These are phyloP conservation scores for Psilopogon haemacephalus DNA, from an alignment of 2,113 vertebrate species.

Conservation along the genomic window DNA sequence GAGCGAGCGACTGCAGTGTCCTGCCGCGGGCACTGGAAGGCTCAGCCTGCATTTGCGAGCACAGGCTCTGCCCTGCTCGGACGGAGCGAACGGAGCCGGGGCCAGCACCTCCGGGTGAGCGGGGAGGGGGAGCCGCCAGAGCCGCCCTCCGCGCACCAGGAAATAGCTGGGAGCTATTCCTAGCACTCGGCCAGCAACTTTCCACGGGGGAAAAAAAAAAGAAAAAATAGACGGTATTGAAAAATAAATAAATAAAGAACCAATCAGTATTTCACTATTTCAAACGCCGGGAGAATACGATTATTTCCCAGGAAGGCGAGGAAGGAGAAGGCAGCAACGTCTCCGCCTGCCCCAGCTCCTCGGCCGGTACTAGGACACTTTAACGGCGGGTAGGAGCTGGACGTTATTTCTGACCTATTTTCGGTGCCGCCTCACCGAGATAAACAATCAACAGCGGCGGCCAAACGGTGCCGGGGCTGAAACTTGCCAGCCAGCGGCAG, in stretches of 20 bases:
- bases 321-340: not conserved
- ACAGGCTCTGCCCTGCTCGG: not conserved
- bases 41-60: not conserved
- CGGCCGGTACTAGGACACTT: not conserved
- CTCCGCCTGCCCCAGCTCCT: not conserved
- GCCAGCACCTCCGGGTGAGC: not conserved
- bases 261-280: not conserved
- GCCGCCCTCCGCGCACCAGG: conserved; percentile 5
- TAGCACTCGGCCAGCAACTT: conserved; percentile 7
- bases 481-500: not conserved
- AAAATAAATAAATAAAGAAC: not conserved
- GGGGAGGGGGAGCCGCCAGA: not conserved
- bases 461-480: not conserved
- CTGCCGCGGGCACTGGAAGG: not conserved
- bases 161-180: not conserved
- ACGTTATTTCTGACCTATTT: conserved; percentile 28
- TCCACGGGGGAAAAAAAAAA: not conserved
- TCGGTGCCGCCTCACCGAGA: not conserved
- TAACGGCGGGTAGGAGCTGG: not conserved
- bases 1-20: not conserved
- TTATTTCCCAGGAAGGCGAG: not conserved
- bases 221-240: not conserved
- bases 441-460: not conserved
- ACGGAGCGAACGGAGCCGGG: not conserved
- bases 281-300: not conserved